A percentile compares a stretch with the other conserved stretches of the same genome.
These are phyloP conservation scores for Macrophya annulata DNA, from an alignment of 2,888 invertebrate genomes.

Conservation along the genomic window DNA sequence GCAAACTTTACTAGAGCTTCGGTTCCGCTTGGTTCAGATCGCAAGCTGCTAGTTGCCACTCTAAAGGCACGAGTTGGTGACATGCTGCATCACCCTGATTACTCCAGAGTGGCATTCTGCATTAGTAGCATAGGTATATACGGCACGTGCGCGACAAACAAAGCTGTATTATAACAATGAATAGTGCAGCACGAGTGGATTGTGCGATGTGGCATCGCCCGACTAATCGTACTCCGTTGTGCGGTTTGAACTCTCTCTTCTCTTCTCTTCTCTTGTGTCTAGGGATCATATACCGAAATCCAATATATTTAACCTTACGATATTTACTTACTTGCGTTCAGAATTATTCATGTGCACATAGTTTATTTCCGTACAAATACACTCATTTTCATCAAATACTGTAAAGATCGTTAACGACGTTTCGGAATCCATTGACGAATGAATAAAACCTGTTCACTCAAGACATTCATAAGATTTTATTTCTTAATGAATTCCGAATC, in stretches of 20 bases:
- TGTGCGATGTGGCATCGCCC: conserved; percentile 35
- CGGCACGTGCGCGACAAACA: conserved; percentile 44
- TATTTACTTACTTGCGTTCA: background rate
- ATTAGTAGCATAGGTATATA: background rate
- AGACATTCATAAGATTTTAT: background rate
- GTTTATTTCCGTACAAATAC: background rate
- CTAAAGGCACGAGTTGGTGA: conserved; percentile 16
- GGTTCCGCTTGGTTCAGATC: conserved; percentile 5
- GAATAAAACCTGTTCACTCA: background rate
- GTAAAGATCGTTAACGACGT: background rate
- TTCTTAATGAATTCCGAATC: background rate
- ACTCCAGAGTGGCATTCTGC: conserved; percentile 34
- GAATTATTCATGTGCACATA: background rate
- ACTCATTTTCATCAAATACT: background rate
- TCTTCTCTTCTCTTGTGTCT: background rate
- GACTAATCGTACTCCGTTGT: conserved; percentile 25
- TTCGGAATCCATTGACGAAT: background rate
- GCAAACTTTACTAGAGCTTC: conserved; percentile 1
- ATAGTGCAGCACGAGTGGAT: conserved; percentile 19
- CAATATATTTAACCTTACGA: background rate
- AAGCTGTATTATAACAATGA: conserved; percentile 43
- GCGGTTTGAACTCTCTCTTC: background rate
- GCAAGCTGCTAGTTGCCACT: conserved; percentile 12
- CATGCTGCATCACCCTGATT: conserved; percentile 50
- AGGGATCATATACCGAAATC: conserved; percentile 13